A percentile compares a stretch with the other conserved stretches of the same genome.
phyloP scores from a whole-genome alignment of 2,113 vertebrate species.

The Amphiprion percula region DNA sequence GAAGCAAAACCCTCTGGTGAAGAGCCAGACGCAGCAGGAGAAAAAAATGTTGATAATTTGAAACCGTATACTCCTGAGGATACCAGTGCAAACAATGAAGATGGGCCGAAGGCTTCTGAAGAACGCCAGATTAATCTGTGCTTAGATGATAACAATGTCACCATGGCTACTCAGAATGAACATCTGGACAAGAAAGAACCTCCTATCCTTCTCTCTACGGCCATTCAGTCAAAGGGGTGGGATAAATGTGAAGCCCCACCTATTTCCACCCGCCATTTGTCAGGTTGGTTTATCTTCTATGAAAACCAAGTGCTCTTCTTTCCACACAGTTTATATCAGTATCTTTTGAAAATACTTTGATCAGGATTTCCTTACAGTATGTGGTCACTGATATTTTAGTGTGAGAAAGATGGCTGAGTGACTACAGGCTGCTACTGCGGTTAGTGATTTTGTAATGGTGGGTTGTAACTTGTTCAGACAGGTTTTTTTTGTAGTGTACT shows the following conservation, averaged over 20 bases:
- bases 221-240: constrained; percentile 66
- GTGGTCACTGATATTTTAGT: neutral
- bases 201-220: constrained; percentile 55
- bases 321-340: neutral
- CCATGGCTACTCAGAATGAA: constrained; percentile 44
- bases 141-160: constrained; percentile 31
- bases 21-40: neutral
- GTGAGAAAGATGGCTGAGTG: neutral
- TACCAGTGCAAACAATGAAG: neutral
- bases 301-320: neutral
- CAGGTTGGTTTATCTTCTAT: constrained; percentile 76
- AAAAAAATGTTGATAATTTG: neutral
- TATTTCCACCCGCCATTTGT: constrained; percentile 62
- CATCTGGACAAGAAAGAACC: constrained; percentile 53
- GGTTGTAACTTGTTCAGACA: neutral
- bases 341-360: neutral
- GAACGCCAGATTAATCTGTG: constrained; percentile 2
- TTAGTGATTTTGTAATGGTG: neutral
- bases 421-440: neutral
- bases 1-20: constrained; percentile 21
- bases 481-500: too few species aligned
- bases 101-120: neutral
- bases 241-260: constrained; percentile 59
- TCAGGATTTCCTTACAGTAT: neutral
- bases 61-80: constrained; percentile 23